A percentile compares a stretch with the other conserved stretches of the same genome.
phyloP scores from a whole-genome alignment of 2,888 invertebrate genomes.

The Dryobotodes eremita region DNA sequence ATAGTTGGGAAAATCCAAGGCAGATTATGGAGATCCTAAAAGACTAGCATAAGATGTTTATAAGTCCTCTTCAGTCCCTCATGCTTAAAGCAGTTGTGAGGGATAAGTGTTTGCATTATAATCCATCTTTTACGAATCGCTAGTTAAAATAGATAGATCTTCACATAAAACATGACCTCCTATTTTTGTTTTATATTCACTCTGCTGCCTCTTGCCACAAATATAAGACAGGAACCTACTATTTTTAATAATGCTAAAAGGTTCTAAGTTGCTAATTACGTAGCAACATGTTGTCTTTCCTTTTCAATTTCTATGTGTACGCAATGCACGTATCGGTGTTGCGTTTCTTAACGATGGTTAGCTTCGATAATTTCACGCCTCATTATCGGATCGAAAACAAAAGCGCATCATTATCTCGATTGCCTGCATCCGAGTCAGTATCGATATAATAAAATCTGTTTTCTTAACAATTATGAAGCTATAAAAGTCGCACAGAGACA shows the following conservation, averaged over 20 bases:
- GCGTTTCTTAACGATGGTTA: too few relatives aligned
- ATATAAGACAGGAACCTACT: not conserved
- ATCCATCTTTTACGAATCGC: not conserved
- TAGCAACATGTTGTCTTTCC: not conserved
- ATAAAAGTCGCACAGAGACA: not conserved
- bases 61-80: not conserved
- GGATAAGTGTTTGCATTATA: not conserved
- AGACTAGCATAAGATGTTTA: too few relatives aligned
- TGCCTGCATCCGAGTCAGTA: not conserved
- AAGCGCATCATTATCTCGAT: constrained; percentile 14
- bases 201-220: not conserved
- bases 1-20: too few relatives aligned
- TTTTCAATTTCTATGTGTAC: too few relatives aligned
- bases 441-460: constrained; percentile 19
- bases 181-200: too few relatives aligned
- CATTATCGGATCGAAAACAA: constrained; percentile 15
- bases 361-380: constrained; percentile 3
- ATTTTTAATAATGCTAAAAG: not conserved
- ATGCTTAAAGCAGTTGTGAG: not conserved
- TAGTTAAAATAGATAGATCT: too few relatives aligned
- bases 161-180: too few relatives aligned
- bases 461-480: not conserved
- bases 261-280: not conserved
- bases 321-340: too few relatives aligned
- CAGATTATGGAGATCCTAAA: too few relatives aligned